phyloP scores from a whole-genome alignment of 2,888 invertebrate genomes.

The Euzetes globulus region DNA sequence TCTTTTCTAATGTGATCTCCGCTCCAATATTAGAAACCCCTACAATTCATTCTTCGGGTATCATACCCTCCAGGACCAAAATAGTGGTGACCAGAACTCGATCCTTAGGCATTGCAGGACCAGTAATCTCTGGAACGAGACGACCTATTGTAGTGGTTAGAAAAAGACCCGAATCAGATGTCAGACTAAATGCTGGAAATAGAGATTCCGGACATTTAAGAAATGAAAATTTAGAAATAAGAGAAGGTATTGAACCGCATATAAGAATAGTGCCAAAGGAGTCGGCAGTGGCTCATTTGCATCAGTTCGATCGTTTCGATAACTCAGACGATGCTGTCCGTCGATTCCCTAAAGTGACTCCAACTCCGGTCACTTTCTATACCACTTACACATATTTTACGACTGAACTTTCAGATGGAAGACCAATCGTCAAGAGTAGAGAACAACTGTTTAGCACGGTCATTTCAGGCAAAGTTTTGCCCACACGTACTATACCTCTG shows the following conservation, averaged over 20 bases:
- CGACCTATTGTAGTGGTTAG: slow-evolving; percentile 22
- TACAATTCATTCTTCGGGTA: not conserved
- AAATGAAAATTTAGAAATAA: not conserved
- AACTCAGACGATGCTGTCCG: not conserved
- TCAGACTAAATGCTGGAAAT: too few species aligned
- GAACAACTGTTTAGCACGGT: slow-evolving; percentile 39
- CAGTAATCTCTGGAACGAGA: not conserved
- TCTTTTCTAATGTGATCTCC: not conserved
- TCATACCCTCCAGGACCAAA: not conserved
- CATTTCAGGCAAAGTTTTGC: slow-evolving; percentile 31
- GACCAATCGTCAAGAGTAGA: slow-evolving; percentile 37
- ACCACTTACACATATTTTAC: slow-evolving; percentile 41
- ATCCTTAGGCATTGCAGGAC: not conserved
- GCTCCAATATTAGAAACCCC: not conserved
- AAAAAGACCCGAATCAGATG: slow-evolving; percentile 10
- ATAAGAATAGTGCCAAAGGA: slow-evolving; percentile 6
- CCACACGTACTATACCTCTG: slow-evolving; percentile 29
- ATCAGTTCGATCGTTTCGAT: not conserved
- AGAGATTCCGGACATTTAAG: not conserved
- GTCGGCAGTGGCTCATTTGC: not conserved
- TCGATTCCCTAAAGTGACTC: slow-evolving; percentile 32
- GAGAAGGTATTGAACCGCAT: slow-evolving; percentile 6
- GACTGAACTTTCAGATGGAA: slow-evolving; percentile 39
- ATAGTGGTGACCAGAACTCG: slow-evolving; percentile 31
- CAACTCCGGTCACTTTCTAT: slow-evolving; percentile 41